These are phyloP conservation scores for Deladenus siricidicola DNA, from an alignment of 2,888 invertebrate species.

Conservation along the genomic window DNA sequence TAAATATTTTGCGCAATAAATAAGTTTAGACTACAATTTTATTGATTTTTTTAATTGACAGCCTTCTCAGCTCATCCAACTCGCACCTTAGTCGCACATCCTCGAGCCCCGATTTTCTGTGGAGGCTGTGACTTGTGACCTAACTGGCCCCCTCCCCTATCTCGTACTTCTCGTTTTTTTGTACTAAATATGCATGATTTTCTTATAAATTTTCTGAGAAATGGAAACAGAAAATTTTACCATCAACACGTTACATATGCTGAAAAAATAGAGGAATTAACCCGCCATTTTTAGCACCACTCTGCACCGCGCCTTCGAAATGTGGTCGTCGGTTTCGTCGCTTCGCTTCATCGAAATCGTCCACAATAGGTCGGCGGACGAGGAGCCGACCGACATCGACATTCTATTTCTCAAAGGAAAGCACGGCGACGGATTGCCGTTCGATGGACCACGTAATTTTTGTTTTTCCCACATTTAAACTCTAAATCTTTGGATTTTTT, in stretches of 20 bases:
- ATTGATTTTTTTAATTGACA: no score
- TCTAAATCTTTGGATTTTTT: no score
- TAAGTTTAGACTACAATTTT: no score
- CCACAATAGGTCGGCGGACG: background rate
- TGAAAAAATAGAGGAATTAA: background rate
- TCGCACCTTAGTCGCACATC: no score
- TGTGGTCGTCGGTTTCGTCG: slow-evolving; percentile 41
- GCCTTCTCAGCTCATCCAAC: no score
- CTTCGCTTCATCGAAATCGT: slow-evolving; percentile 34
- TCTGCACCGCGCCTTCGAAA: slow-evolving; percentile 46
- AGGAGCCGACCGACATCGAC: slow-evolving; percentile 25
- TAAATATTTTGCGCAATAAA: background rate
- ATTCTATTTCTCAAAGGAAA: slow-evolving; percentile 43
- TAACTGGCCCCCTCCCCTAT: background rate
- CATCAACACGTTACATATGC: background rate
- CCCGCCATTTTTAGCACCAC: slow-evolving; percentile 36
- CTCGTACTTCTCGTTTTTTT: no score
- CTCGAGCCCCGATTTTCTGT: no score
- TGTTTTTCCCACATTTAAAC: background rate
- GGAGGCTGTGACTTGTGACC: background rate
- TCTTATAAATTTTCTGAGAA: no score
- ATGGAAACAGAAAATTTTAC: background rate
- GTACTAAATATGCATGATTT: no score
- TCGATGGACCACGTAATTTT: slow-evolving; percentile 42
- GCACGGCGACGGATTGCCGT: slow-evolving; percentile 45